Evolutionary conservation across 2,888 invertebrate genomes (phyloP).

Genomic region (Napeogenes inachia): DNA sequence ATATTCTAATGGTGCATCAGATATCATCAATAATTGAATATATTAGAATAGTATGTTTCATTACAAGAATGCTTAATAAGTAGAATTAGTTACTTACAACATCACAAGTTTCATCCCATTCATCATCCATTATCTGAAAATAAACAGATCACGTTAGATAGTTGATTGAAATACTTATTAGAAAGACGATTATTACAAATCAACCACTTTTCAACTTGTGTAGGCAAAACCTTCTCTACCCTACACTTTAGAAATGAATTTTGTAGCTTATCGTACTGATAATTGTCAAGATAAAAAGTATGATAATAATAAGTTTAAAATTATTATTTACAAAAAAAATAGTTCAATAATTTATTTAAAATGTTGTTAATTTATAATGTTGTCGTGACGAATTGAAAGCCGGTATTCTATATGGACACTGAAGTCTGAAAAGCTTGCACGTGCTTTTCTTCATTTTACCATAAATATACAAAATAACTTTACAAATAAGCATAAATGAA

Average conservation of each 20-base stretch:
- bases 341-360: background rate
- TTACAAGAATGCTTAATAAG: too few relatives aligned
- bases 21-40: constrained; percentile 4
- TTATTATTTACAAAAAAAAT: background rate
- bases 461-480: background rate
- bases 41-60: background rate
- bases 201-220: too few relatives aligned
- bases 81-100: constrained; percentile 44
- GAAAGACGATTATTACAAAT: too few relatives aligned
- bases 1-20: background rate
- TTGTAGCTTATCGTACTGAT: background rate
- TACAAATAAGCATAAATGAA: constrained; percentile 2
- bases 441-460: background rate
- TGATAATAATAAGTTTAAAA: too few relatives aligned
- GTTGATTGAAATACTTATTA: too few relatives aligned
- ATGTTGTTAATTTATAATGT: background rate
- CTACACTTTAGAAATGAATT: background rate
- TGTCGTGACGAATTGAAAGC: background rate
- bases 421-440: background rate
- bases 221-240: constrained; percentile 1
- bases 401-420: background rate
- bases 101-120: constrained; percentile 72
- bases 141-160: constrained; percentile 15
- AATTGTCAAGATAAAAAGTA: background rate
- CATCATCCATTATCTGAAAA: constrained; percentile 73